A percentile compares a stretch with the other conserved stretches of the same genome.
phyloP scores from a whole-genome alignment of 2,888 invertebrate species.

The Glaucopsyche alexis region DNA sequence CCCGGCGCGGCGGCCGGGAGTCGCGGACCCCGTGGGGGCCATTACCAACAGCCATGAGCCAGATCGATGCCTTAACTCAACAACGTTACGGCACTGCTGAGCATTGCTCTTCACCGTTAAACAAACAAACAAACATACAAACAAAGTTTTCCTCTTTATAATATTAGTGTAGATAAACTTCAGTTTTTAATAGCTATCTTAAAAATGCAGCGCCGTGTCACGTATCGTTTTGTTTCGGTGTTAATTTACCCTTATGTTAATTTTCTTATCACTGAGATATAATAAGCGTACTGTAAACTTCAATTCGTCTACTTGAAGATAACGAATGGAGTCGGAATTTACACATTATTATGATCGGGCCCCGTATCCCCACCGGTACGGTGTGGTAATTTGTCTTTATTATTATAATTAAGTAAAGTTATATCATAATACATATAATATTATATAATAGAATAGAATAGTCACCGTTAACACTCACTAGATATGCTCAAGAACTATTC shows the following conservation, averaged over 20 bases:
- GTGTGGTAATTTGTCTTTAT: slow-evolving; percentile 18
- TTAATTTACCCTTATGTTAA: no score
- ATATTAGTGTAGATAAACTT: no score
- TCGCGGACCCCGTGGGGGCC: slow-evolving; percentile 60
- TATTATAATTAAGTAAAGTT: slow-evolving; percentile 25
- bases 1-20: background rate
- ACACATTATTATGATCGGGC: slow-evolving; percentile 57
- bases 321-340: slow-evolving; percentile 60
- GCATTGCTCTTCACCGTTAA: slow-evolving; percentile 43
- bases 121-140: no score
- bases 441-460: background rate
- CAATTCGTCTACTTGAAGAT: slow-evolving; percentile 48
- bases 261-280: no score
- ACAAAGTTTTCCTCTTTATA: no score
- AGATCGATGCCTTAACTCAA: slow-evolving; percentile 71
- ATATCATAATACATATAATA: slow-evolving; percentile 36
- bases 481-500: no score
- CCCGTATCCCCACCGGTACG: slow-evolving; percentile 46
- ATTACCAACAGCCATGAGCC: slow-evolving; percentile 68
- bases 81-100: slow-evolving; percentile 61
- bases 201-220: no score
- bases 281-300: no score
- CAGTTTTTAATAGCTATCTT: no score
- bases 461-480: background rate
- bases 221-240: no score